These are phyloP conservation scores for Sinelater perroti DNA, from an alignment of 2,888 invertebrate species.

Conservation along the genomic window DNA sequence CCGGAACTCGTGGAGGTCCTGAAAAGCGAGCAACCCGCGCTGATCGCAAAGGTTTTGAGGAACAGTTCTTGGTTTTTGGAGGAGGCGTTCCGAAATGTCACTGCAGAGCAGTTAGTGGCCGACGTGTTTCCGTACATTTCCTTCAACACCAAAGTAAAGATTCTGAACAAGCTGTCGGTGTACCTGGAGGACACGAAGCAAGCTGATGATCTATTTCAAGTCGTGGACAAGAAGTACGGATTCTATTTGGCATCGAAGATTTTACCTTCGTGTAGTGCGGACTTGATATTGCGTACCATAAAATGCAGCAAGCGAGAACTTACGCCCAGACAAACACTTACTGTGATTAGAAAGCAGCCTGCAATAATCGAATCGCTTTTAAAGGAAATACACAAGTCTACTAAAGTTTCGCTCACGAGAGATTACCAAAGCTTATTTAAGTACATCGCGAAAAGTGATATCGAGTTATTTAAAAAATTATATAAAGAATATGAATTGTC, in stretches of 20 bases:
- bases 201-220: constrained; percentile 30
- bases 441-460: constrained; percentile 13
- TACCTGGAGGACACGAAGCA: constrained; percentile 11
- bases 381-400: background rate
- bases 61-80: constrained; percentile 26
- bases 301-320: constrained; percentile 18
- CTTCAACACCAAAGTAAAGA: constrained; percentile 30
- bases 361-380: constrained; percentile 20
- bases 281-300: constrained; percentile 23
- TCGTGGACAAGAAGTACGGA: constrained; percentile 32
- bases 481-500: constrained; percentile 13
- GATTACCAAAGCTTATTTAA: constrained; percentile 17
- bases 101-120: constrained; percentile 17
- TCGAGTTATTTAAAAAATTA: constrained; percentile 29
- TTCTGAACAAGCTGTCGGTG: constrained; percentile 24
- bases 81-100: constrained; percentile 18
- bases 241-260: constrained; percentile 26
- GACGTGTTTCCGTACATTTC: constrained; percentile 28
- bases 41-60: constrained; percentile 30
- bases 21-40: constrained; percentile 29
- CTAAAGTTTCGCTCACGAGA: background rate
- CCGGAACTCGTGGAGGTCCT: constrained; percentile 27
- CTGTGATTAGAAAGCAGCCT: constrained; percentile 24
- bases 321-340: constrained; percentile 13
- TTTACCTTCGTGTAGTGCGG: constrained; percentile 28